Base-by-base conservation (phyloP, 2,113 vertebrate genomes). In the Grammomys dolichurus region DNA sequence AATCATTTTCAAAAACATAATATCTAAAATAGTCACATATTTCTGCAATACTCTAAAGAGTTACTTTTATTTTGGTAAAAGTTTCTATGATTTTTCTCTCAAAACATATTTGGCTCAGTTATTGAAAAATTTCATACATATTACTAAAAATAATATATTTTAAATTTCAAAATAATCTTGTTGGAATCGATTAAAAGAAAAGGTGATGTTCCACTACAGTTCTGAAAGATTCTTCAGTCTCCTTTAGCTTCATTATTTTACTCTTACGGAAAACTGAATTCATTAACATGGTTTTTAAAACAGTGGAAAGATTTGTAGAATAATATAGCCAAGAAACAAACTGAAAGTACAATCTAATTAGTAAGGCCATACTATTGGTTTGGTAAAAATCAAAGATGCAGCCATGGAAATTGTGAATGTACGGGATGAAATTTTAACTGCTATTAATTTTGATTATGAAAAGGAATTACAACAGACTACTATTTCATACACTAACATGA, bases 1-100 rank as follows among this genome's bases (percentile, higher is more conserved):
- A 65, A 60, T 60, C 67, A 58, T 87, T 58, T 93, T 95, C 60
- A 73, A 67, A 86, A 89, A 73, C 81, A 94, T 89, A 88, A 46
- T 84, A 51, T 78, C 54, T 94, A 95, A 77, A 90, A 65, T 92
- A 93, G 84, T 51, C 90, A 78, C 31, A 40, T 4, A 90, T 90
- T 97, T 93, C 40, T 95, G 17, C 5, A 65, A 78, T 13, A 89
- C 91, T 89, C 43, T 87, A 43, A 94, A 95, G 26, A 94, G 3
- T 76, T 77, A 36, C 20, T 72, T 95, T 91, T 78, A 40, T 82
- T 65, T 87, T 2, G 1, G 28, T 9, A 87, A 91, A 95, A 86
- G 40, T 87, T 81, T 95, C 70, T 16, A 95, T 76, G 78, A 93
- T 84, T 94, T 94, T 94, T 24, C 12, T 93, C 78, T 93, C 72